A percentile compares a stretch with the other conserved stretches of the same genome.
Evolutionary conservation across 2,113 vertebrate species (phyloP).

Genomic region (Salvelinus fontinalis): DNA sequence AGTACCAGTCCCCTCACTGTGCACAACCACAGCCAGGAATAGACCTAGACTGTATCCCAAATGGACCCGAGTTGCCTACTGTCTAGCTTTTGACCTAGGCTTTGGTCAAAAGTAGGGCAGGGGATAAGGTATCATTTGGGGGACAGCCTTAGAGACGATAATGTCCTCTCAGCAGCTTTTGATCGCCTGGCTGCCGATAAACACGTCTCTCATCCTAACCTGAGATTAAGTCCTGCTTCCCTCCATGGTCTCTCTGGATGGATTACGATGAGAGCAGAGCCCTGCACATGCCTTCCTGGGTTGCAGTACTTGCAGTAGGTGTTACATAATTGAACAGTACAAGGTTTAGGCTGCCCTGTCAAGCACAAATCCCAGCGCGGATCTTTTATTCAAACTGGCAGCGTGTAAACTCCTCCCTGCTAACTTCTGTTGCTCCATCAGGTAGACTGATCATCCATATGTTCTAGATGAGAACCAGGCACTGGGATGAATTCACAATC

Average conservation of each 20-base stretch:
- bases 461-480: conserved; percentile 9
- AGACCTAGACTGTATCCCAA: too few species aligned
- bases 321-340: conserved; percentile 59
- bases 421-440: conserved; percentile 35
- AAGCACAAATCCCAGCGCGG: conserved; percentile 32
- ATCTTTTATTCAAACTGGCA: conserved; percentile 58
- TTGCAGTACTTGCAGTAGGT: conserved; percentile 11
- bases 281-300: not conserved
- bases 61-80: too few species aligned
- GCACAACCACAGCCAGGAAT: too few species aligned
- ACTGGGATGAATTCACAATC: conserved; percentile 38
- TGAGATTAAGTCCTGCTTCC: conserved; percentile 39
- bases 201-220: conserved; percentile 28
- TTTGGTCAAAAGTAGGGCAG: too few species aligned
- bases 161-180: too few species aligned
- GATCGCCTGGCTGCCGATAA: too few species aligned
- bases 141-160: too few species aligned
- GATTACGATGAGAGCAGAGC: conserved; percentile 18
- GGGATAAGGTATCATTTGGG: too few species aligned
- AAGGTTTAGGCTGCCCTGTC: conserved; percentile 23
- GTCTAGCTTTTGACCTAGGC: too few species aligned
- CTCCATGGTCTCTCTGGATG: conserved; percentile 23
- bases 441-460: conserved; percentile 40
- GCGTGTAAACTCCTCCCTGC: conserved; percentile 23
- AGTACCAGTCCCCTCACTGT: too few species aligned